These are phyloP conservation scores for Cyrtorhinus lividipennis DNA, from an alignment of 1,140 invertebrate genomes.

Conservation along the genomic window DNA sequence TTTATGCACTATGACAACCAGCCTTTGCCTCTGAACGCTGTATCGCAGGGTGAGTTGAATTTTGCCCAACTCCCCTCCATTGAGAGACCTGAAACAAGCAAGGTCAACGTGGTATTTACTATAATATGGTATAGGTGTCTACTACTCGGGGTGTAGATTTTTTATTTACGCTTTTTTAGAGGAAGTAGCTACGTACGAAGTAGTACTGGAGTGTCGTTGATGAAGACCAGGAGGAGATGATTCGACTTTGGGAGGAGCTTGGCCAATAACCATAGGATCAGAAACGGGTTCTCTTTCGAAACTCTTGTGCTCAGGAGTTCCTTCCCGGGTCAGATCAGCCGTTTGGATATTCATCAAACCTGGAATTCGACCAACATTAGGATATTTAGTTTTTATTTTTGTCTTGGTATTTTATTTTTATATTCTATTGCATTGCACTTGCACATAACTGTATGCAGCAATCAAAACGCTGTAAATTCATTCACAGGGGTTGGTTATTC, in stretches of 20 bases:
- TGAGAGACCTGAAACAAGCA: constrained; percentile 26
- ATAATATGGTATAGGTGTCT: no score
- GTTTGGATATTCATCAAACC: constrained; percentile 23
- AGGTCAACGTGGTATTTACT: not conserved
- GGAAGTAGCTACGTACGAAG: constrained; percentile 25
- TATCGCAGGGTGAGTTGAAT: constrained; percentile 78
- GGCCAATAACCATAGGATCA: constrained; percentile 27
- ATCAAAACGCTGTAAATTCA: no score
- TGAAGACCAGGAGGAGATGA: constrained; percentile 24
- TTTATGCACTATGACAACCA: constrained; percentile 74
- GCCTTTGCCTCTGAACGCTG: constrained; percentile 60
- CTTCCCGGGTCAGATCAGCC: constrained; percentile 28
- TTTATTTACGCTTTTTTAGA: no score
- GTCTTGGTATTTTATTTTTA: constrained; percentile 24
- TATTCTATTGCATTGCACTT: no score
- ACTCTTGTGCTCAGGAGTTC: constrained; percentile 19
- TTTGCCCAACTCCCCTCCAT: constrained; percentile 54
- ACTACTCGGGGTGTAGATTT: no score
- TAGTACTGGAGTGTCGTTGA: constrained; percentile 29
- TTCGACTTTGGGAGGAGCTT: constrained; percentile 24
- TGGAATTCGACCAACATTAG: not conserved
- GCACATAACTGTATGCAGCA: no score
- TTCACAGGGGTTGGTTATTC: no score
- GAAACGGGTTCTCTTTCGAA: constrained; percentile 26
- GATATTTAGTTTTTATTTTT: constrained; percentile 14